These are phyloP conservation scores for Zenarchopterus dispar DNA, from an alignment of 2,797 vertebrate species.

Conservation along the genomic window DNA sequence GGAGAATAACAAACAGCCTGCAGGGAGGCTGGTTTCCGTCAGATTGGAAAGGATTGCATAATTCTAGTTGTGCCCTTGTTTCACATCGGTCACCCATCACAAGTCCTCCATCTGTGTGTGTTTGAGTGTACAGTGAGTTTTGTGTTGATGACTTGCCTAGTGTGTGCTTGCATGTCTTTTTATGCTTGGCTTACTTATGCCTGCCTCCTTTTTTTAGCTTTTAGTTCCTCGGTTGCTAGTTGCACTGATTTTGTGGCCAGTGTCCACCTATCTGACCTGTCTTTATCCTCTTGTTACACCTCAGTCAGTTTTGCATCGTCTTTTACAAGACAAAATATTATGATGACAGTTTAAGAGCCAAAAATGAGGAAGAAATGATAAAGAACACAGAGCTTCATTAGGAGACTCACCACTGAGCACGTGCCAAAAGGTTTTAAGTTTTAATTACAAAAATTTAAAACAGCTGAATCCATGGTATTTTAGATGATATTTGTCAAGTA, in stretches of 20 bases:
- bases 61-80: constrained; percentile 63
- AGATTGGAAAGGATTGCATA: constrained; percentile 63
- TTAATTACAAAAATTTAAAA: no score
- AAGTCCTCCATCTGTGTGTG: constrained; percentile 28
- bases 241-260: constrained; percentile 9
- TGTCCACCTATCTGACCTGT: not conserved
- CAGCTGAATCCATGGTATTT: no score
- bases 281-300: not conserved
- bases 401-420: no score
- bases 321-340: not conserved
- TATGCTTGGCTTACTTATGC: constrained; percentile 22
- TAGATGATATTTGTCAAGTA: no score
- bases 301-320: not conserved
- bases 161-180: constrained; percentile 26
- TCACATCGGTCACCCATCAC: constrained; percentile 58
- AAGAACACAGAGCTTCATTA: no score
- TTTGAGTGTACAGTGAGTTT: constrained; percentile 20
- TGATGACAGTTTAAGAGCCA: no score
- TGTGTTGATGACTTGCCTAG: constrained; percentile 32
- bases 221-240: constrained; percentile 23
- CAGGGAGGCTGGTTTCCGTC: constrained; percentile 53
- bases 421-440: no score
- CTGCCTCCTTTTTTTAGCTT: constrained; percentile 24
- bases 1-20: constrained; percentile 52
- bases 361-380: no score